Conservation (phyloP, 2,113 vertebrate genomes). For the Thunnus thynnus region DNA sequence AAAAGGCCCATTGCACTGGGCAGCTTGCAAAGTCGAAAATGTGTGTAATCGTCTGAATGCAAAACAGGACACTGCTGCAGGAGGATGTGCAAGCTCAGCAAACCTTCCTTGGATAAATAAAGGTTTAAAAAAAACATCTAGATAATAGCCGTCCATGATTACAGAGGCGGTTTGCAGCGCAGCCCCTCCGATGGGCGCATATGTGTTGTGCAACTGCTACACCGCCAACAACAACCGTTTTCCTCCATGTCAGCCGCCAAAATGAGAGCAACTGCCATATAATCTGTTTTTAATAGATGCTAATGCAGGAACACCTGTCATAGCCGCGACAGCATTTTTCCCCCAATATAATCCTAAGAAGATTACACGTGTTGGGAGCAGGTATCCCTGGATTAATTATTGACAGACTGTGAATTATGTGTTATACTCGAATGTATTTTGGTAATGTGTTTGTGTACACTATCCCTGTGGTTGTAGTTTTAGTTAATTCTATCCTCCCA, state of each 20-base stretch:
- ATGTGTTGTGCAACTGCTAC: slow-evolving; percentile 42
- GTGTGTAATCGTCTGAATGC: slow-evolving; percentile 43
- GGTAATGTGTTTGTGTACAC: slow-evolving; percentile 53
- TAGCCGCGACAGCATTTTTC: slow-evolving; percentile 87
- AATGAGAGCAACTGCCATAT: slow-evolving; percentile 79
- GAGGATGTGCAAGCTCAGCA: slow-evolving; percentile 63
- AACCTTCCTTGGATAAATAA: slow-evolving; percentile 59
- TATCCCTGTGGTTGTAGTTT: background rate
- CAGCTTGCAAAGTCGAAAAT: slow-evolving; percentile 1
- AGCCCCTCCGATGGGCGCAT: slow-evolving; percentile 25
- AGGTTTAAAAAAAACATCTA: slow-evolving; percentile 66
- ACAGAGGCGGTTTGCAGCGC: slow-evolving; percentile 55
- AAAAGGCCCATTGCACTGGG: slow-evolving; percentile 22
- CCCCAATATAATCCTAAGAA: slow-evolving; percentile 92
- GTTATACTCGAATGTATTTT: slow-evolving; percentile 54
- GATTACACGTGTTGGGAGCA: slow-evolving; percentile 97
- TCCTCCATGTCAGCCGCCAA: slow-evolving; percentile 62
- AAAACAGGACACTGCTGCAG: slow-evolving; percentile 44
- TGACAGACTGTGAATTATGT: slow-evolving; percentile 69
- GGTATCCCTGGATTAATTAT: slow-evolving; percentile 92
- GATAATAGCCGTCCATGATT: slow-evolving; percentile 61
- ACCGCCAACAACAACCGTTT: slow-evolving; percentile 67
- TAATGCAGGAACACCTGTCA: slow-evolving; percentile 96
- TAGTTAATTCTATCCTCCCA: slow-evolving; percentile 10
- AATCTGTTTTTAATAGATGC: slow-evolving; percentile 85